phyloP scores from a whole-genome alignment of 2,888 invertebrate species.

The Campaea margaritaria region DNA sequence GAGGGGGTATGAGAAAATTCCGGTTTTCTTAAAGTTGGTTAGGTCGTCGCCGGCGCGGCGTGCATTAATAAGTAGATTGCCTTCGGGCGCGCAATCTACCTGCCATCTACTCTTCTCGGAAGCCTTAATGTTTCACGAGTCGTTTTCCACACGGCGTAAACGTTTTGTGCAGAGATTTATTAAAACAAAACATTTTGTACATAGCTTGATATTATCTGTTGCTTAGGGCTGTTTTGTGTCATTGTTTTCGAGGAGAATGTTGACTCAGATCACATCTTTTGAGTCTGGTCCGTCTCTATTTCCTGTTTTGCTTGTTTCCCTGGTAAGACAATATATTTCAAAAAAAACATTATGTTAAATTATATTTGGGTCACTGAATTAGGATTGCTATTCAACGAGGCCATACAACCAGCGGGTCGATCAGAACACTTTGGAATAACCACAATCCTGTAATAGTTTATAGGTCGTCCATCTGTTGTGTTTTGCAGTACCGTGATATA shows the following conservation, averaged over 20 bases:
- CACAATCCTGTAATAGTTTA: too few species aligned
- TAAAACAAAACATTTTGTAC: constrained; percentile 23
- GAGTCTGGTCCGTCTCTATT: neutral
- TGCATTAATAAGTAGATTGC: constrained; percentile 67
- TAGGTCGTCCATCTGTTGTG: too few species aligned
- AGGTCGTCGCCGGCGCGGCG: constrained; percentile 49
- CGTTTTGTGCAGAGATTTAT: constrained; percentile 32
- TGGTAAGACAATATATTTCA: too few species aligned
- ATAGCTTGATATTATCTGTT: constrained; percentile 17
- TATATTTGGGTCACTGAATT: too few species aligned
- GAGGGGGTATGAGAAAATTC: constrained; percentile 50
- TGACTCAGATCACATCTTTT: neutral
- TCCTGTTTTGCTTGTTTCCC: too few species aligned
- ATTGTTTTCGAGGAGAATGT: constrained; percentile 34
- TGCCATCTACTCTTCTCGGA: constrained; percentile 28
- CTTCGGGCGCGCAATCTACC: constrained; percentile 58
- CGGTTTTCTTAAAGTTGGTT: constrained; percentile 74
- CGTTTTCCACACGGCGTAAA: constrained; percentile 34
- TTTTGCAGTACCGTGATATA: too few species aligned
- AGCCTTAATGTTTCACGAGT: constrained; percentile 32
- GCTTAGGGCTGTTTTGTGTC: constrained; percentile 26
- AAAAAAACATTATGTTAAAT: too few species aligned
- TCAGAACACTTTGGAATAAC: too few species aligned
- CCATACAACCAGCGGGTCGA: too few species aligned
- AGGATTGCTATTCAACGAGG: too few species aligned